Evolutionary conservation across 2,888 invertebrate species (phyloP), one percentile per base, ranked within the genome.

Genomic region (Troides helena): DNA sequence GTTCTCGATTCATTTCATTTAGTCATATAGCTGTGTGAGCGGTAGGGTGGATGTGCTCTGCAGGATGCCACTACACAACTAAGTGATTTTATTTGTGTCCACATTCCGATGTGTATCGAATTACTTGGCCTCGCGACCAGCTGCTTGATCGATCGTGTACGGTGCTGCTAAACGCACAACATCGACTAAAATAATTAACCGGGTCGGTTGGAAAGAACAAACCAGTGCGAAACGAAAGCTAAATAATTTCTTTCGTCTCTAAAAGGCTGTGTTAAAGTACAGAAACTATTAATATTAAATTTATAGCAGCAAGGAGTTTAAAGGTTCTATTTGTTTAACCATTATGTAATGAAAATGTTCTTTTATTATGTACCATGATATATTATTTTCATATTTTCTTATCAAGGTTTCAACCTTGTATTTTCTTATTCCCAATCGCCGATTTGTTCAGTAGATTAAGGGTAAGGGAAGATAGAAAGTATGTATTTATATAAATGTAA

Each of bases 61-160:
- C 89, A 85, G 90, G 92, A 85, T 81, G 87, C 92, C 92, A 90
- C 90, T 90, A 88, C 76, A 77, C 81, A 77, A 80, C 89, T 92
- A 92, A 92, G 92, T 92, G 92, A 92, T 91, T 92, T 92, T 91
- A 90, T 92, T 92, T 91, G 91, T 89, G 92, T 87, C 88, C 90
- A 90, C 90, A 92, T 90, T 88, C 87, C 90, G 80, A 89, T 86
- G 88, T 88, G 89, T 92, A 92, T 92, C 92, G 87, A 87, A 92
- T 92, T 92, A 92, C 92, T 81, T 76, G 80, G 78, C 81, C 80
- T 81, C 78, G 85, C 80, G 80, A 82, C 90, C 89, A 90, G 86
- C 90, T 88, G 90, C 76, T 90, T 92, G 92, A 91, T 92, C 88
- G 89, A 92, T 91, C 82, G 85, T 80, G 80, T 76, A 76, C 75